Evolutionary conservation across 2,888 invertebrate species (phyloP).

Genomic region (Dendrolimus houi): DNA sequence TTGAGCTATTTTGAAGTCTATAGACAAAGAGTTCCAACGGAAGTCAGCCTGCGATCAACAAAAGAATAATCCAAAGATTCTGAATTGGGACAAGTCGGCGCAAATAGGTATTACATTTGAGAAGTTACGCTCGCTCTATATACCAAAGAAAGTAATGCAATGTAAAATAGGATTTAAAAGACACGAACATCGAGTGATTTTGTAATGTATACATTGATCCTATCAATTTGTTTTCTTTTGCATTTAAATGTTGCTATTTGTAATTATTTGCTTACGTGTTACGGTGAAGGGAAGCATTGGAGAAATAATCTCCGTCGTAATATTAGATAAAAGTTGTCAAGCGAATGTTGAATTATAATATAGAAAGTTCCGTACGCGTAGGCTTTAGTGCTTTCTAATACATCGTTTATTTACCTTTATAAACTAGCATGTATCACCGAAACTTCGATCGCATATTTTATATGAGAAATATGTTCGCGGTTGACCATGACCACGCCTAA

Average conservation of each 20-base stretch:
- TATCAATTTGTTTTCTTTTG: conserved; percentile 2
- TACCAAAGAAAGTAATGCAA: not conserved
- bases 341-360: not conserved
- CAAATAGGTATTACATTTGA: too few relatives aligned
- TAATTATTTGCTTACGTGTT: conserved; percentile 7
- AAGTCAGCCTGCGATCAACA: too few relatives aligned
- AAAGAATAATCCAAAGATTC: too few relatives aligned
- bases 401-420: too few relatives aligned
- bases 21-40: too few relatives aligned
- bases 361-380: not conserved
- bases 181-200: not conserved
- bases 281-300: conserved; percentile 1
- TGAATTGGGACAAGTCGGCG: too few relatives aligned
- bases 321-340: not conserved
- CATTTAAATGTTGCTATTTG: conserved; percentile 5
- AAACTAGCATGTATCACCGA: too few relatives aligned
- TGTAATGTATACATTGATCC: not conserved
- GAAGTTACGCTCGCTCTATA: not conserved
- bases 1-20: too few relatives aligned
- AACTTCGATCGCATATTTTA: too few relatives aligned
- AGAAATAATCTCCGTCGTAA: conserved; percentile 6
- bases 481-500: too few relatives aligned
- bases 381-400: too few relatives aligned
- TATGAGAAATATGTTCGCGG: too few relatives aligned
- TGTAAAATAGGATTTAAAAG: not conserved